phyloP scores from a whole-genome alignment of 2,888 invertebrate genomes.

The Campaea margaritaria region DNA sequence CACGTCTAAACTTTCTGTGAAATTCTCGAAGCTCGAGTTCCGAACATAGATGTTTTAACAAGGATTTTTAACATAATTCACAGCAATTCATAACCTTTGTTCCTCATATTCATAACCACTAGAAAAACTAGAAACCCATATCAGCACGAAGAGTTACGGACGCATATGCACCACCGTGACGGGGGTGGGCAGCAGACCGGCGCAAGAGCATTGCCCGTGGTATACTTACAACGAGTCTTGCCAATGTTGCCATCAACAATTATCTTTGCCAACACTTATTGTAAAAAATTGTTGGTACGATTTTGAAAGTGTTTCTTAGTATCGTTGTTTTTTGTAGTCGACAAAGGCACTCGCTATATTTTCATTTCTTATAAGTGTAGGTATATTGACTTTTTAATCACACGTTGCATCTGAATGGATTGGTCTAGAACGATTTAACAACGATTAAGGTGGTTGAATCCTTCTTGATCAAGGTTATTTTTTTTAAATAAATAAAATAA shows the following conservation, averaged over 20 bases:
- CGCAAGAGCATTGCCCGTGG: constrained; percentile 59
- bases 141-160: constrained; percentile 30
- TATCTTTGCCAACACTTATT: neutral
- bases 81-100: constrained; percentile 11
- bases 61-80: too few relatives aligned
- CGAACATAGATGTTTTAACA: neutral
- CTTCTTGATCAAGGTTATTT: too few relatives aligned
- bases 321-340: too few relatives aligned
- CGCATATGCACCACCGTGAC: constrained; percentile 51
- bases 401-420: too few relatives aligned
- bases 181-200: constrained; percentile 59
- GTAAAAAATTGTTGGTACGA: neutral
- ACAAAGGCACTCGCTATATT: too few relatives aligned
- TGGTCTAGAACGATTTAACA: too few relatives aligned
- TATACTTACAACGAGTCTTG: constrained; percentile 49
- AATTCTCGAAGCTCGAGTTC: neutral
- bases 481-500: too few relatives aligned
- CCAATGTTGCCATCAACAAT: neutral
- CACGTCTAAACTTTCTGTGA: too few relatives aligned
- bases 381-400: too few relatives aligned
- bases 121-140: constrained; percentile 21
- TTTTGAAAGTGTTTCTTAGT: too few relatives aligned
- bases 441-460: too few relatives aligned
- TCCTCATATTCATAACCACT: constrained; percentile 10
- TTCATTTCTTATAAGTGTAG: too few relatives aligned